Base-by-base conservation (phyloP, 2,888 invertebrate genomes). In the Hydroisotoma schaefferi region DNA sequence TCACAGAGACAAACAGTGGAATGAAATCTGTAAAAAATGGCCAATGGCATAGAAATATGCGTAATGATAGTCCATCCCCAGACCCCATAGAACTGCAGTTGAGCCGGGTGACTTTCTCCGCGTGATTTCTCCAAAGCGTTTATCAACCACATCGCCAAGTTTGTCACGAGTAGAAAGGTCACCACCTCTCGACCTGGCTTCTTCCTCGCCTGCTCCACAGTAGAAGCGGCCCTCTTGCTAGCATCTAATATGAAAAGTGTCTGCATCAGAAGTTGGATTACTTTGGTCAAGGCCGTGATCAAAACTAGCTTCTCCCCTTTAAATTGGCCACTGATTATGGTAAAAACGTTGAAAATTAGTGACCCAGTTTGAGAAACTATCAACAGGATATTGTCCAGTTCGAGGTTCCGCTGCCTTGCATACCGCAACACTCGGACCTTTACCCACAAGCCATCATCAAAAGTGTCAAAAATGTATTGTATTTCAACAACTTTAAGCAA, bases 281-380 rank as follows among this genome's bases (percentile, higher is more conserved):
- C 83, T 2, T 90, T 90, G 1, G 90, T 88, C 48, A 92, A 75
- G 0, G 91, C 92, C 4, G 91, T 90, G 27, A 92, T 82, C 49
- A 94, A 79, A 29, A 92, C 89, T 18, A 94, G 78, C 89, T 87
- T 74, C 85, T 86, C 56, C 51, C 61, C 61, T 23, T 62, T 57
- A 71, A 93, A 92, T 75, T 92, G 90, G 2, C 92, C 92, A 1
- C 94, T 93, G 61, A 94, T 92, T 58, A 95, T 91, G 5, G 93
- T 92, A 76, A 94, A 93, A 44, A 91, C 90, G 66, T 90, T 90
- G 77, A 93, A 94, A 67, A 94, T 87, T 76, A 94, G 94, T 80
- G 94, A 89, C 8, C 95, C 95, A 1, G 92, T 91, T 77, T 95
- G 92, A 1, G 94, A 94, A 1, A 94, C 92, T 12, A 95, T 87